Evolutionary conservation across 2,797 vertebrate species (phyloP).

Genomic region (Hozukius guyotensis): DNA sequence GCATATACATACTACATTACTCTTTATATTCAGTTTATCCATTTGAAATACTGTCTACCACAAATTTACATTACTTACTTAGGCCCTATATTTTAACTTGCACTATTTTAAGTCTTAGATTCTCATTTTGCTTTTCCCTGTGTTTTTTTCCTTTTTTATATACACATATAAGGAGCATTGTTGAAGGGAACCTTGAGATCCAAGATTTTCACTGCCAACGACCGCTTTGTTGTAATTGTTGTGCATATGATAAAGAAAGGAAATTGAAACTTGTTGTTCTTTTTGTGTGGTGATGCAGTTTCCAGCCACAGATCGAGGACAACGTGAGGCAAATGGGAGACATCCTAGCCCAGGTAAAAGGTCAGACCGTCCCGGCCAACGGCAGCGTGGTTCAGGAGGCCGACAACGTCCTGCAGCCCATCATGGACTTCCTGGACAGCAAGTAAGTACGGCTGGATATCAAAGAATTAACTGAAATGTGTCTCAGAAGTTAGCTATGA

Average conservation of each 20-base stretch:
- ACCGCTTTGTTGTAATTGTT: background rate
- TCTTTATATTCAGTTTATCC: background rate
- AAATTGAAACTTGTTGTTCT: background rate
- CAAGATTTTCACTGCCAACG: background rate
- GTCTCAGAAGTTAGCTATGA: background rate
- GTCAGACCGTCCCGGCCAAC: constrained; percentile 93
- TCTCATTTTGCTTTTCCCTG: background rate
- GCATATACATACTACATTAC: background rate
- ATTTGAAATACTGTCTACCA: background rate
- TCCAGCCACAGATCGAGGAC: constrained; percentile 96
- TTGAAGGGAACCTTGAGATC: background rate
- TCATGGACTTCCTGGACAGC: constrained; percentile 99
- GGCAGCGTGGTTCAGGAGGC: constrained; percentile 95
- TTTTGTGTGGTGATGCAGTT: constrained; percentile 77
- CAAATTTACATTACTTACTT: background rate
- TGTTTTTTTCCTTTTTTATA: background rate
- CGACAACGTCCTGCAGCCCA: constrained; percentile 95
- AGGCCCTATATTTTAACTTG: background rate
- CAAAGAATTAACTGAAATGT: background rate
- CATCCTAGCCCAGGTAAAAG: constrained; percentile 96
- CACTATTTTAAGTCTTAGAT: background rate
- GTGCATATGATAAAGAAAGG: background rate
- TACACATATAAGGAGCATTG: background rate
- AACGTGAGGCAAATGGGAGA: constrained; percentile 98
- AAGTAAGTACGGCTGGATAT: constrained; percentile 84